These are phyloP conservation scores for Agriopis marginaria DNA, from an alignment of 2,888 invertebrate genomes.

Conservation along the genomic window DNA sequence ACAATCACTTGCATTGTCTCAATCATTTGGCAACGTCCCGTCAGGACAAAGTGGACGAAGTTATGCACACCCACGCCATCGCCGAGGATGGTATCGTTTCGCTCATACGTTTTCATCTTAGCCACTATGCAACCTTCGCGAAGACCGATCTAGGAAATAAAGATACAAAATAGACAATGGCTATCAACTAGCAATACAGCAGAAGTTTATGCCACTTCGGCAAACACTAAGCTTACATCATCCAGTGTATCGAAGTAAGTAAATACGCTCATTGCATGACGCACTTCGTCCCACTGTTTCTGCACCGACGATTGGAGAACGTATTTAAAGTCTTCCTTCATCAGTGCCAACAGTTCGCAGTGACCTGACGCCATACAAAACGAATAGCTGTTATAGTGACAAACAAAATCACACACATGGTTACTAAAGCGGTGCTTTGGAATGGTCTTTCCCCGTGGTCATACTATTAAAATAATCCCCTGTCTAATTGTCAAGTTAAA, in stretches of 20 bases:
- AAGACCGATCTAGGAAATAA: constrained; percentile 73
- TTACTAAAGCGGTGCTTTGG: constrained; percentile 44
- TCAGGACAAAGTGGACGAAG: constrained; percentile 85
- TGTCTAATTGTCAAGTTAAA: too few species aligned
- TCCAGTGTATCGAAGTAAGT: constrained; percentile 88
- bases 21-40: constrained; percentile 87
- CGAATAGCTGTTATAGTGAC: not conserved
- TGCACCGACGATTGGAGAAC: constrained; percentile 86
- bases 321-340: constrained; percentile 88
- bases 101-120: constrained; percentile 84
- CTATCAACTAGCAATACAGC: not conserved
- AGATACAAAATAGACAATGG: not conserved
- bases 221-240: constrained; percentile 62
- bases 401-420: not conserved
- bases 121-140: constrained; percentile 89
- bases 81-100: constrained; percentile 85
- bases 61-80: constrained; percentile 80
- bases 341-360: constrained; percentile 88
- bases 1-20: constrained; percentile 83
- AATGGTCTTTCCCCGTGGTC: too few species aligned
- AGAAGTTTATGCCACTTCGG: not conserved
- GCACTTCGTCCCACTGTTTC: constrained; percentile 88
- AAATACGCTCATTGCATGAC: constrained; percentile 86
- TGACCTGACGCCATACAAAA: constrained; percentile 60
- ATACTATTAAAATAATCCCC: too few species aligned